These are phyloP conservation scores for Hypercompe scribonia DNA, from an alignment of 2,888 invertebrate species.

Conservation along the genomic window DNA sequence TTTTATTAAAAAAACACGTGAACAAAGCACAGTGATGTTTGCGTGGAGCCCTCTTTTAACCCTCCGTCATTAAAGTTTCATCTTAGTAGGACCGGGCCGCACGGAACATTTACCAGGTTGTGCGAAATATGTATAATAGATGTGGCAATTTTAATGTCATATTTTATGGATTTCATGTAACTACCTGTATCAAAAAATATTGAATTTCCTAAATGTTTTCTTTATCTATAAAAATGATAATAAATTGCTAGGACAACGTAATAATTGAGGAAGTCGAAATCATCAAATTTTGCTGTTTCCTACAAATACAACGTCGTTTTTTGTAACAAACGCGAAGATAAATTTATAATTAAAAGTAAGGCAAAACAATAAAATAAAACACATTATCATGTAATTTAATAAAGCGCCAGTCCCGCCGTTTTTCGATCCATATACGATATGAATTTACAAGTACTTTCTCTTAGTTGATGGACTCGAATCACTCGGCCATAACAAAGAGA, in stretches of 20 bases:
- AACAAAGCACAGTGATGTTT: slow-evolving; percentile 52
- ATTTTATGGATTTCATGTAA: slow-evolving; percentile 14
- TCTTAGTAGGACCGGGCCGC: slow-evolving; percentile 41
- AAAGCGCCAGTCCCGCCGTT: slow-evolving; percentile 34
- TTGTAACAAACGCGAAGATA: background rate
- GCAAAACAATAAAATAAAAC: slow-evolving; percentile 12
- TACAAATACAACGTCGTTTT: background rate
- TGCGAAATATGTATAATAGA: slow-evolving; percentile 36
- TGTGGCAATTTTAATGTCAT: slow-evolving; percentile 6
- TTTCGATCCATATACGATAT: slow-evolving; percentile 27
- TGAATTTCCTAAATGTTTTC: background rate
- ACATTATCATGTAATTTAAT: slow-evolving; percentile 39
- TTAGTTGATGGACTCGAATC: slow-evolving; percentile 17
- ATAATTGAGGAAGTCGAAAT: background rate
- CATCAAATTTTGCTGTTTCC: background rate
- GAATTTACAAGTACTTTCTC: slow-evolving; percentile 29
- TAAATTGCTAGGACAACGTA: background rate
- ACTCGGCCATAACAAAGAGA: slow-evolving; percentile 27
- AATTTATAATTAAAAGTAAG: background rate
- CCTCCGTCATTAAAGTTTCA: slow-evolving; percentile 69
- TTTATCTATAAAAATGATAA: background rate
- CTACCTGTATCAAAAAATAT: slow-evolving; percentile 7
- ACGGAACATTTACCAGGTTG: slow-evolving; percentile 28
- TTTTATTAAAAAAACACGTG: slow-evolving; percentile 60
- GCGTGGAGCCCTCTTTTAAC: slow-evolving; percentile 55